Evolutionary conservation across 1,140 invertebrate species (phyloP).

Genomic region (Tenebrio molitor): DNA sequence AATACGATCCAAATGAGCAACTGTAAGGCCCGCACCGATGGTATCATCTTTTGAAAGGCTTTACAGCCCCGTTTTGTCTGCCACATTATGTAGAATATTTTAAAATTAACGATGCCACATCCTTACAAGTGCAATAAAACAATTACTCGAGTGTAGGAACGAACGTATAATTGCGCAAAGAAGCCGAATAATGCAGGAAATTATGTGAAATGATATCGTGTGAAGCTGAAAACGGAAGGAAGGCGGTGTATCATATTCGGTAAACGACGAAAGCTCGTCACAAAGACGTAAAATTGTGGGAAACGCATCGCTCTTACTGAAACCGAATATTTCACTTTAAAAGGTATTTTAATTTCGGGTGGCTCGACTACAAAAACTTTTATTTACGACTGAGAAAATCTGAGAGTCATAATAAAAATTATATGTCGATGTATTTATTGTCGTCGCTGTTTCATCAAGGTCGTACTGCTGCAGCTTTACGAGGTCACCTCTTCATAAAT

Average conservation of each 20-base stretch:
- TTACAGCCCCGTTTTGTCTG: slow-evolving; percentile 16
- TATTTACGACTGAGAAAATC: slow-evolving; percentile 46
- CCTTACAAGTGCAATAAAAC: slow-evolving; percentile 47
- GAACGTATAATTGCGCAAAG: slow-evolving; percentile 42
- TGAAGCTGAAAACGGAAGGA: slow-evolving; percentile 43
- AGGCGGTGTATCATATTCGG: slow-evolving; percentile 27
- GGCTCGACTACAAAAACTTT: slow-evolving; percentile 21
- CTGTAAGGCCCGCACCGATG: not conserved
- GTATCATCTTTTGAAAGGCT: slow-evolving; percentile 26
- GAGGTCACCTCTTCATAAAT: slow-evolving; percentile 37
- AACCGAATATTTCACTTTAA: slow-evolving; percentile 15
- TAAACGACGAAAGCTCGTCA: slow-evolving; percentile 24
- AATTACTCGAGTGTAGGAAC: slow-evolving; percentile 36
- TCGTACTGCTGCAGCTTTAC: slow-evolving; percentile 20
- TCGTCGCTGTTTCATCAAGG: slow-evolving; percentile 31
- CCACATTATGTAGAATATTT: slow-evolving; percentile 16
- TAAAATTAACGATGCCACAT: slow-evolving; percentile 42
- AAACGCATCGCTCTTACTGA: slow-evolving; percentile 5
- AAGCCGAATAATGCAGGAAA: slow-evolving; percentile 46
- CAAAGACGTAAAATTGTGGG: not conserved
- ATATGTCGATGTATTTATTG: slow-evolving; percentile 39
- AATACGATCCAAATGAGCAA: slow-evolving; percentile 22
- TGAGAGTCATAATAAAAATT: slow-evolving; percentile 46
- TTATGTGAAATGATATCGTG: slow-evolving; percentile 41
- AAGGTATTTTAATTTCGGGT: slow-evolving; percentile 29